Conservation (phyloP, 1,140 invertebrate genomes). For the Leptinotarsa undecemlineata region DNA sequence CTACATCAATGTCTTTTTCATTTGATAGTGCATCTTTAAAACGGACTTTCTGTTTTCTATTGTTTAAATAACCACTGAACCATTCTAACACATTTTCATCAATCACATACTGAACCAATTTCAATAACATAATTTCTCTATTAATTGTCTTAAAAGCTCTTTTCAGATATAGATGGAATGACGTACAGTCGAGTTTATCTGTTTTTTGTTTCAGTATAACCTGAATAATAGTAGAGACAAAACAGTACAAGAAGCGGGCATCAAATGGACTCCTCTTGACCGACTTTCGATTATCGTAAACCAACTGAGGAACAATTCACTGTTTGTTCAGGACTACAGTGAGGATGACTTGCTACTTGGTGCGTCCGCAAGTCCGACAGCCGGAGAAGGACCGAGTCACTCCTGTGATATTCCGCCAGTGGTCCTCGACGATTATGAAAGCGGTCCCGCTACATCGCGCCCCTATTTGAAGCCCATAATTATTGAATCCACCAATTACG, state of each 20-base stretch:
- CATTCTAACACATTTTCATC: no score
- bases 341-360: constrained; percentile 61
- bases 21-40: no score
- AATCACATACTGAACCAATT: no score
- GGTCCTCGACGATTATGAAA: not conserved
- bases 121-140: no score
- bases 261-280: constrained; percentile 50
- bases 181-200: not conserved
- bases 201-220: constrained; percentile 51
- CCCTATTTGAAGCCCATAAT: constrained; percentile 33
- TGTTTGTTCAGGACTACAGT: constrained; percentile 39
- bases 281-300: constrained; percentile 51
- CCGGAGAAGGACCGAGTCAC: constrained; percentile 42
- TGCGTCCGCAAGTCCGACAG: constrained; percentile 63
- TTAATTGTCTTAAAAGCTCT: no score
- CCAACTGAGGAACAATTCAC: constrained; percentile 42
- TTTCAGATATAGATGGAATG: no score
- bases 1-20: no score
- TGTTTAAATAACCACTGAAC: no score
- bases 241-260: constrained; percentile 56
- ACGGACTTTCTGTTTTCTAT: no score
- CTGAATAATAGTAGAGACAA: constrained; percentile 54
- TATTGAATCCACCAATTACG: constrained; percentile 62
- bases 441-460: not conserved
- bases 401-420: not conserved